Conservation (phyloP, 2,888 invertebrate species). For the Cyrtodaria siliqua region DNA sequence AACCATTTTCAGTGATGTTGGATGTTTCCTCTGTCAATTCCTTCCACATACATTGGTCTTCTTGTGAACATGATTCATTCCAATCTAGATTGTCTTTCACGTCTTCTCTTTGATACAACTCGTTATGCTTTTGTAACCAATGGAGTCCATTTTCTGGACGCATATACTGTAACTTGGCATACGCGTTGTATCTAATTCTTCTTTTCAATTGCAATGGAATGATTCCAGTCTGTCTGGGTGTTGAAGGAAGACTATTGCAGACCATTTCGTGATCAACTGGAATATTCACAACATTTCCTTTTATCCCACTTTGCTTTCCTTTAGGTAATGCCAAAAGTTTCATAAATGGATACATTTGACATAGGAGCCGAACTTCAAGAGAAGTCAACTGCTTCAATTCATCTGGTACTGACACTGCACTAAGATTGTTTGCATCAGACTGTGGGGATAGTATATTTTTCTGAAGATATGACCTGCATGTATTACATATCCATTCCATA, state of each 20-base stretch:
- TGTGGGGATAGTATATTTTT: slow-evolving; percentile 28
- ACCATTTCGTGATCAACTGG: slow-evolving; percentile 27
- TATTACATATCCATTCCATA: slow-evolving; percentile 25
- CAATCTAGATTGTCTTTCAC: too few relatives aligned
- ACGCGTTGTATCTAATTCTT: slow-evolving; percentile 24
- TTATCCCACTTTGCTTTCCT: slow-evolving; percentile 37
- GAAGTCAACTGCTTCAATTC: slow-evolving; percentile 20
- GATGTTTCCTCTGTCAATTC: too few relatives aligned
- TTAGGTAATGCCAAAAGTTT: slow-evolving; percentile 27
- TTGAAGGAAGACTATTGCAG: slow-evolving; percentile 15
- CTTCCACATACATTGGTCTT: slow-evolving; percentile 25
- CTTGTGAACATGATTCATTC: slow-evolving; percentile 5
- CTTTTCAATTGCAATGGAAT: slow-evolving; percentile 41
- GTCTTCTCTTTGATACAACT: too few relatives aligned
- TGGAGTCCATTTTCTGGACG: slow-evolving; percentile 28
- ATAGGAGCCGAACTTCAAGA: slow-evolving; percentile 22
- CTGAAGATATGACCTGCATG: slow-evolving; percentile 14
- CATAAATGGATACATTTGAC: slow-evolving; percentile 43
- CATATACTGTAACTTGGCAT: slow-evolving; percentile 34
- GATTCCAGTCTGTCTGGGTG: slow-evolving; percentile 20
- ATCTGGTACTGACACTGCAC: slow-evolving; percentile 1
- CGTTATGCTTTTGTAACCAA: slow-evolving; percentile 21
- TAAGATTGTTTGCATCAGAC: slow-evolving; percentile 31
- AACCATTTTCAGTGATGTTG: too few relatives aligned
- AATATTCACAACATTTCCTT: slow-evolving; percentile 38